Conservation (phyloP, 2,888 invertebrate species). For the Caenorhabditis zanzibari region DNA sequence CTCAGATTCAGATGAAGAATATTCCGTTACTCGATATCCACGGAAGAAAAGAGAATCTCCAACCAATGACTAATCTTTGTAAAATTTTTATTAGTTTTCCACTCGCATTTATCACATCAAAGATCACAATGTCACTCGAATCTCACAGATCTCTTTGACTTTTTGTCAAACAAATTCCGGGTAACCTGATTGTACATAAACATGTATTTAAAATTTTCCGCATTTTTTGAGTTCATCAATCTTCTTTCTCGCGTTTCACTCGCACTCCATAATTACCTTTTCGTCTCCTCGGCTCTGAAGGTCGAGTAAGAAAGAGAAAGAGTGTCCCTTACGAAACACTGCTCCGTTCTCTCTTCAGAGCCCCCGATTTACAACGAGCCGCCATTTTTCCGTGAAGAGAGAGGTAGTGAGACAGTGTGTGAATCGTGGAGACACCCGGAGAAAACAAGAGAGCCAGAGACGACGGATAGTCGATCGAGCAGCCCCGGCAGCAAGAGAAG, state of each 20-base stretch:
- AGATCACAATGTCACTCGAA: not conserved
- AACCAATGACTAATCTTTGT: not conserved
- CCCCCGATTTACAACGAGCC: constrained; percentile 52
- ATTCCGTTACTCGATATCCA: constrained; percentile 7
- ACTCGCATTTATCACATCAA: constrained; percentile 2
- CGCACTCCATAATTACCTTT: constrained; percentile 52
- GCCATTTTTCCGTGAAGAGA: constrained; percentile 30
- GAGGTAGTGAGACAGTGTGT: constrained; percentile 23
- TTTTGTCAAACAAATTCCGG: constrained; percentile 5
- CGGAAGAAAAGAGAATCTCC: constrained; percentile 33
- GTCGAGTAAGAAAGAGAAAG: not conserved
- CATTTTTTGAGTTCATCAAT: not conserved
- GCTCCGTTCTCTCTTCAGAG: constrained; percentile 24
- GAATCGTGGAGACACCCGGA: constrained; percentile 46
- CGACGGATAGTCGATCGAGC: constrained; percentile 44
- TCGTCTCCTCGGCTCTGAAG: not conserved
- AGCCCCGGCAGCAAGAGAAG: constrained; percentile 23
- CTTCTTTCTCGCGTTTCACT: constrained; percentile 31
- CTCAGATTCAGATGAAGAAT: constrained; percentile 12
- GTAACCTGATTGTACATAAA: not conserved
- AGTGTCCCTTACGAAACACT: constrained; percentile 11
- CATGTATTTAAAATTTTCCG: not conserved
- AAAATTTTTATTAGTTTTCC: not conserved
- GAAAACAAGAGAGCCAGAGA: constrained; percentile 7
- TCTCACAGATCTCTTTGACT: not conserved